Evolutionary conservation across 2,888 invertebrate species (phyloP).

Genomic region (Scaptomyza tumidula): DNA sequence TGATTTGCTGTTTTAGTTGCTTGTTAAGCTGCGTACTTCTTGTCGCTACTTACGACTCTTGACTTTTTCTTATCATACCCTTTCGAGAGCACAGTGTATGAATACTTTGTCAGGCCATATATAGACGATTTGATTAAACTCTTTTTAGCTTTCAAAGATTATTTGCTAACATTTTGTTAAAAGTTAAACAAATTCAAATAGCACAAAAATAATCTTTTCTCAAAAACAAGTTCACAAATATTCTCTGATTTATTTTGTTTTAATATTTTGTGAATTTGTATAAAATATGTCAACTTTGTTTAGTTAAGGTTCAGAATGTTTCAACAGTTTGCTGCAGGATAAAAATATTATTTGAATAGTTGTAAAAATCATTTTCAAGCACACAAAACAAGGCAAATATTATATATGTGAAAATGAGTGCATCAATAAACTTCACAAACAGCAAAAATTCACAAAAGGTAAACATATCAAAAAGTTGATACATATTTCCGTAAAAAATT

Average conservation of each 20-base stretch:
- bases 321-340: not conserved
- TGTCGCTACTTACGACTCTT: constrained; percentile 69
- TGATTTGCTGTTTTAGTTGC: constrained; percentile 72
- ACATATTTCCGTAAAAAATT: too few species aligned
- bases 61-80: constrained; percentile 56
- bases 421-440: not conserved
- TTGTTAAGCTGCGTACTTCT: constrained; percentile 71
- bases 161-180: too few species aligned
- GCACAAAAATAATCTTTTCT: too few species aligned
- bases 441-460: not conserved
- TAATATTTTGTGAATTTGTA: not conserved
- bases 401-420: too few species aligned
- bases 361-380: not conserved
- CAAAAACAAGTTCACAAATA: not conserved
- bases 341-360: not conserved
- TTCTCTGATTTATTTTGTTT: not conserved
- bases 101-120: not conserved
- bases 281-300: not conserved
- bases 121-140: too few species aligned
- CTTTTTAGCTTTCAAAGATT: too few species aligned
- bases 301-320: not conserved
- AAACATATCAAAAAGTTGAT: not conserved
- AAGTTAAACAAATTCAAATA: too few species aligned
- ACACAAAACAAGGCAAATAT: not conserved
- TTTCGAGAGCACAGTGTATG: not conserved